Percentiles rank a stretch among this genome's conserved stretches.
Conservation (phyloP, 2,888 invertebrate species). For the Eupithecia exiguata region DNA sequence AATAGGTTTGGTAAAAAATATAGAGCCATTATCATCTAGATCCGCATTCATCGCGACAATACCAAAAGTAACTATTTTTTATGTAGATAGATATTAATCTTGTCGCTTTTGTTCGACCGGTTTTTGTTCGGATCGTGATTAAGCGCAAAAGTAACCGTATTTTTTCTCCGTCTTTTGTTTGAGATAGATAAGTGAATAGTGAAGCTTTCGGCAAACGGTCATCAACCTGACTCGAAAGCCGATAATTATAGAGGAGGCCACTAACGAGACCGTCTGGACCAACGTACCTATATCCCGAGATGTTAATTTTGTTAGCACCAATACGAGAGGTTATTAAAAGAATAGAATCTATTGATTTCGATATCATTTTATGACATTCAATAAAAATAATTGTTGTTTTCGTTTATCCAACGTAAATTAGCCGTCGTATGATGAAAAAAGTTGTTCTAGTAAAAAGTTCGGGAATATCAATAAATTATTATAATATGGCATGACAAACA, state of each 20-base stretch:
- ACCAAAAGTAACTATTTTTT: conserved; percentile 49
- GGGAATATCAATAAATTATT: conserved; percentile 64
- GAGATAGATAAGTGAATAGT: conserved; percentile 78
- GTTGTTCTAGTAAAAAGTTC: conserved; percentile 16
- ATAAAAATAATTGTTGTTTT: conserved; percentile 12
- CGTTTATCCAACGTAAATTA: conserved; percentile 1
- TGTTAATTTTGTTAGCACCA: conserved; percentile 51
- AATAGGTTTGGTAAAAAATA: conserved; percentile 42
- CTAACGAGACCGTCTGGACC: conserved; percentile 64
- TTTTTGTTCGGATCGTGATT: conserved; percentile 67
- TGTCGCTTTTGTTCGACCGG: conserved; percentile 72
- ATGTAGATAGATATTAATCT: conserved; percentile 72
- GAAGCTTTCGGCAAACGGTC: conserved; percentile 68
- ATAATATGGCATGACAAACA: conserved; percentile 75
- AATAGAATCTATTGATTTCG: conserved; percentile 35
- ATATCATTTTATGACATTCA: conserved; percentile 6
- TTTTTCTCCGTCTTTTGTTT: conserved; percentile 73
- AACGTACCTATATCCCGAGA: conserved; percentile 38
- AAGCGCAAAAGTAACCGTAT: conserved; percentile 68
- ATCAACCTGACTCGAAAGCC: conserved; percentile 63
- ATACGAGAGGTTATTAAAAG: conserved; percentile 46
- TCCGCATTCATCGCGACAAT: conserved; percentile 40
- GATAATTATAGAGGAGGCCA: conserved; percentile 71
- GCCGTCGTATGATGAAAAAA: conserved; percentile 4
- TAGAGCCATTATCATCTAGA: conserved; percentile 39